Conservation (phyloP, 2,888 invertebrate genomes). For the Neria commutata region DNA sequence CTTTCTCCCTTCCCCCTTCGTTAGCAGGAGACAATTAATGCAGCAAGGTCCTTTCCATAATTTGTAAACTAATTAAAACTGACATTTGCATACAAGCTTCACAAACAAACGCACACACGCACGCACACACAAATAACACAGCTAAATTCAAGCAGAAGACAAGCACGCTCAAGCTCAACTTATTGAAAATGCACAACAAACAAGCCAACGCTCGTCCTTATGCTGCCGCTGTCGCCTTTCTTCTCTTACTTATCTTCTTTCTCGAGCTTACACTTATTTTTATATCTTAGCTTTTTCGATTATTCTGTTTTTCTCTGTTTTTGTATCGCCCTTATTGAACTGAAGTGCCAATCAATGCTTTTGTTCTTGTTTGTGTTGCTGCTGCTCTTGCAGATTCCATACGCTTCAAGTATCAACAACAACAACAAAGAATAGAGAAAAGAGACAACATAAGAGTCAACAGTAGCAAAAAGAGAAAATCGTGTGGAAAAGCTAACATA, state of each 20-base stretch:
- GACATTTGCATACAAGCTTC: neutral
- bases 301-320: too few species aligned
- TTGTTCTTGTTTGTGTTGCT: neutral
- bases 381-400: neutral
- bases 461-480: conserved; percentile 4
- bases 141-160: too few species aligned
- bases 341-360: neutral
- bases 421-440: neutral
- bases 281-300: too few species aligned
- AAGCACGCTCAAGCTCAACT: too few species aligned
- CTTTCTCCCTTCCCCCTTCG: too few species aligned
- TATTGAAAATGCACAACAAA: too few species aligned
- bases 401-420: neutral
- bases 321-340: neutral
- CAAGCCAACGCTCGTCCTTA: too few species aligned
- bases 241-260: too few species aligned
- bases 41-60: neutral
- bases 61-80: neutral
- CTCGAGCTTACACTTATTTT: too few species aligned
- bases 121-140: neutral
- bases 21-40: too few species aligned
- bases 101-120: neutral
- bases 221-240: too few species aligned
- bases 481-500: neutral
- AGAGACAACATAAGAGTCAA: neutral